Base-by-base conservation (phyloP, 1,140 invertebrate genomes). In the Pectinophora gossypiella region DNA sequence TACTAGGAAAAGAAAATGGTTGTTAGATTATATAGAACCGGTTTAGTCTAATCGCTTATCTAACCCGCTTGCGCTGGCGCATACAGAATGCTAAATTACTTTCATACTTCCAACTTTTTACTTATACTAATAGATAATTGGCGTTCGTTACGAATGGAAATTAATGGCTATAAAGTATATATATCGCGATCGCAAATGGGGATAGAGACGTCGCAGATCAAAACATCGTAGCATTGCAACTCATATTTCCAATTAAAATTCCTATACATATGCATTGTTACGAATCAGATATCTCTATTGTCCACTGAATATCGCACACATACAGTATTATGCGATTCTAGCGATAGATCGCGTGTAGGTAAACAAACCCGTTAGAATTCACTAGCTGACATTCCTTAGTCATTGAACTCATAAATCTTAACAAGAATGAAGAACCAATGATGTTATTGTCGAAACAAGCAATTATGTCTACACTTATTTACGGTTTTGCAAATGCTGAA, bases 181-280 rank as follows among this genome's bases (percentile, higher is more conserved):
- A 51, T 71, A 66, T 64, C 61, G 59, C 50, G 43, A 72, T 68
- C 64, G 43, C 27, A 57, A 68, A 58, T 60, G 63, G 59, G 63
- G 60, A 68, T 72, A 74, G 70, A 71, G 13, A 15, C 36, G 7
- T n/a, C 4, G 36, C n/a, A n/a, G 4, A 38, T 72, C 67, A 72
- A 60, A 75, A 67, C 64, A 68, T 59, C 63, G 56, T 51, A 55
- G 68, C 65, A 68, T 61, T 64, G 48, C 40, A n/a, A 54, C 71
- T 86, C 79, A 73, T 74, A 86, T 86, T 83, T 72, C 78, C 62
- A 77, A 80, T 86, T 79, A 86, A 83, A 71, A 81, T 79, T 77
- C 76, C 73, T 77, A 66, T 80, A 73, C 68, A 71, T 76, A 72
- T 76, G 76, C 73, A 70, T 69, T 68, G 73, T 69, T 76, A 68